phyloP scores from a whole-genome alignment of 2,113 vertebrate species.

The Oreochromis tanganicae region DNA sequence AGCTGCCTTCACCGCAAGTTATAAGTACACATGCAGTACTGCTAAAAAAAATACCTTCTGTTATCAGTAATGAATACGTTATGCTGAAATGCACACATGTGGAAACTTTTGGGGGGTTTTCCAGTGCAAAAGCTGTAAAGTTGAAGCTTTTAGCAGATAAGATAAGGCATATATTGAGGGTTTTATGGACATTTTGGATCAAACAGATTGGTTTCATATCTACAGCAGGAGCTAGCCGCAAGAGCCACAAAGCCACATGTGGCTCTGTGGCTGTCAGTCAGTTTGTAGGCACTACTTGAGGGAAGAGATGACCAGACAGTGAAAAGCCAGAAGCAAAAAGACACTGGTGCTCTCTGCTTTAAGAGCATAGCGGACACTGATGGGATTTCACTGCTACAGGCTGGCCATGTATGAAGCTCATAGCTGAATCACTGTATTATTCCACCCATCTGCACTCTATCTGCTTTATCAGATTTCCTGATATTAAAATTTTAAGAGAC shows the following conservation, averaged over 20 bases:
- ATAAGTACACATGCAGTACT: neutral
- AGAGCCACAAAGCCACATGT: neutral
- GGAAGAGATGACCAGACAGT: neutral
- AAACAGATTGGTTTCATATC: neutral
- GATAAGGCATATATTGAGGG: neutral
- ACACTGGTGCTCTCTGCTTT: neutral
- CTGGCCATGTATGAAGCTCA: slow-evolving; percentile 22
- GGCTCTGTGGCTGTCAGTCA: neutral
- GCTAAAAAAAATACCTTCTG: neutral
- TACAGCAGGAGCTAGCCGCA: neutral
- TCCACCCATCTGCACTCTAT: slow-evolving; percentile 14
- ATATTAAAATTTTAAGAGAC: slow-evolving; percentile 1
- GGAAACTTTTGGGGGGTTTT: neutral
- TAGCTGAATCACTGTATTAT: slow-evolving; percentile 33
- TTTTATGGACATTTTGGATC: neutral
- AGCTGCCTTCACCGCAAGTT: neutral
- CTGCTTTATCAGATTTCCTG: slow-evolving; percentile 8
- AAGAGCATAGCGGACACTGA: neutral
- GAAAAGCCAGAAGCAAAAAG: neutral
- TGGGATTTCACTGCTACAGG: neutral
- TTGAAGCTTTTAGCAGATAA: neutral
- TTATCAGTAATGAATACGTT: neutral
- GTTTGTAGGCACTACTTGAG: neutral
- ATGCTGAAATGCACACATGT: neutral
- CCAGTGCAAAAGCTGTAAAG: neutral